These are phyloP conservation scores for Labeo calbasu DNA, from an alignment of 2,797 vertebrate species.

Conservation along the genomic window DNA sequence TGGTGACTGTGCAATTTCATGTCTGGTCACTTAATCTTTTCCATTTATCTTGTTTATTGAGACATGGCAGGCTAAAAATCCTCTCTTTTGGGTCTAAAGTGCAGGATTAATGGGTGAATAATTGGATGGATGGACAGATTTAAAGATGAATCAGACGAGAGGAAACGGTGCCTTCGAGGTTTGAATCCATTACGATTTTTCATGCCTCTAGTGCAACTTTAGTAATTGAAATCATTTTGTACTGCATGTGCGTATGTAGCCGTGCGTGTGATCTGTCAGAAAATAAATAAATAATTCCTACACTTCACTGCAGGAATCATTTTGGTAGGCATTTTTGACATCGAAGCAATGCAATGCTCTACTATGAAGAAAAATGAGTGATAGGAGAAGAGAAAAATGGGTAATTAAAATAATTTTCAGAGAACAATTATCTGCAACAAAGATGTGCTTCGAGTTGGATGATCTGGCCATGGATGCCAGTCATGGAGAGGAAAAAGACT, in stretches of 20 bases:
- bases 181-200: slow-evolving; percentile 18
- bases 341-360: slow-evolving; percentile 3
- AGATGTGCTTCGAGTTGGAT: slow-evolving; percentile 12
- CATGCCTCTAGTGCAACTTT: slow-evolving; percentile 26
- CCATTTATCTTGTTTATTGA: slow-evolving; percentile 54
- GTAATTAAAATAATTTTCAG: not conserved
- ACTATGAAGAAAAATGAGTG: not conserved
- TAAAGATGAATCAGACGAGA: slow-evolving; percentile 40
- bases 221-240: slow-evolving; percentile 35
- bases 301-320: not conserved
- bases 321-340: slow-evolving; percentile 13
- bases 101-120: slow-evolving; percentile 41
- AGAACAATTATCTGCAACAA: slow-evolving; percentile 29
- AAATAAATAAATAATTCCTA: slow-evolving; percentile 1
- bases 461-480: not conserved
- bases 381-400: slow-evolving; percentile 8
- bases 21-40: slow-evolving; percentile 45
- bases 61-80: slow-evolving; percentile 35
- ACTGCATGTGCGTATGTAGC: not conserved
- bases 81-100: slow-evolving; percentile 34
- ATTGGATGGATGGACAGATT: slow-evolving; percentile 34
- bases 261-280: not conserved
- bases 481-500: not conserved
- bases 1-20: slow-evolving; percentile 43
- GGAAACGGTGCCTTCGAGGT: slow-evolving; percentile 1